Evolutionary conservation across 2,113 vertebrate genomes (phyloP), one percentile per base, ranked within the genome.

Genomic region (Podarcis raffonei): DNA sequence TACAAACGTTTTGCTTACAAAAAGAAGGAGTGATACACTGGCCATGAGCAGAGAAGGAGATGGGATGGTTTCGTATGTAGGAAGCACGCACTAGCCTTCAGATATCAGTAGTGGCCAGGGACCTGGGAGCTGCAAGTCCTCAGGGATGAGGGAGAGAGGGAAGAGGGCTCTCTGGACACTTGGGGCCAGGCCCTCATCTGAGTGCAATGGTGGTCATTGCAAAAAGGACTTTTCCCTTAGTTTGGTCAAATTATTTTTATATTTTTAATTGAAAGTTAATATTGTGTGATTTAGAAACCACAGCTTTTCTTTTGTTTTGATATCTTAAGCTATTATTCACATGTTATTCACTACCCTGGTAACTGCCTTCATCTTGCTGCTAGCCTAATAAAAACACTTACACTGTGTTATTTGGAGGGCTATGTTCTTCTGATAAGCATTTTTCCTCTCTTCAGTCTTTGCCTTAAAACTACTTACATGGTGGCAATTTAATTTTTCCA

Each of bases 401-500:
- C 30, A 75, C 8, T 42, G 5, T 57, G 32, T 75, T 16, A 85
- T 91, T 75, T 42, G 77, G 80, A 59, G 66, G 37, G 12, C 0
- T 79, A 3, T 62, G 66, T 42, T 94, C 37, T 71, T 94, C 37
- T 71, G 5, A 81, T 84, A n/a, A 81, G 71, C 4, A 85, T 1
- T 35, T 27, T 91, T 91, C 88, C 76, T 39, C 76, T 65, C 37
- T 71, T n/a, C 1, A 0, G 13, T 23, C 66, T 2, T 86, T 16
- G 0, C 59, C 86, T 84, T 78, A 89, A 85, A 88, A 87, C 30
- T 89, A 88, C 83, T 93, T 90, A 83, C 79, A 5, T 30, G n/a
- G 9, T 85, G 69, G 48, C 53, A 89, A 57, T 81, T 93, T 89
- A 89, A 76, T 30, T 81, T 90, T 80, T 71, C 23, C 18, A 23